Conservation (phyloP, 2,113 vertebrate species). For the Dendropsophus ebraccatus region DNA sequence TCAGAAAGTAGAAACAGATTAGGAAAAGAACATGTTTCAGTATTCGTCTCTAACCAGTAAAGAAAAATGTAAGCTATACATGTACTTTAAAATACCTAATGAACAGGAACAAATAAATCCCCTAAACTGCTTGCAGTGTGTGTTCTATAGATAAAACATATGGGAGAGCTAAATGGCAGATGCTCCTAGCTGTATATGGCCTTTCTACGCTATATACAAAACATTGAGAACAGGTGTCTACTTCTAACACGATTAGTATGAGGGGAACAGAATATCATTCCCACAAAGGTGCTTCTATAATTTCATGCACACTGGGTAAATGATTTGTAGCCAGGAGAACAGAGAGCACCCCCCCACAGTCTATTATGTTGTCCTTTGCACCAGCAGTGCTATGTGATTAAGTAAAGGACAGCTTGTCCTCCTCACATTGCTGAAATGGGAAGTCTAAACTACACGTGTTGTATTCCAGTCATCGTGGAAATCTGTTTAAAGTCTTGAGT, state of each 20-base stretch:
- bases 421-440: slow-evolving; percentile 18
- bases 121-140: not conserved
- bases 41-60: no score
- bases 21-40: no score
- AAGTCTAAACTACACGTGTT: slow-evolving; percentile 16
- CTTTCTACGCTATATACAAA: not conserved
- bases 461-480: slow-evolving; percentile 11
- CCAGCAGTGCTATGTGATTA: slow-evolving; percentile 2
- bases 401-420: slow-evolving; percentile 26
- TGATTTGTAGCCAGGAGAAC: not conserved
- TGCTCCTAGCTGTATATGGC: not conserved
- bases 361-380: slow-evolving; percentile 5
- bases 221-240: not conserved
- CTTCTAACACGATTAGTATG: slow-evolving; percentile 1
- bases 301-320: slow-evolving; percentile 19
- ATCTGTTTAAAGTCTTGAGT: slow-evolving; percentile 33
- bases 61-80: no score
- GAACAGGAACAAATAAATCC: not conserved
- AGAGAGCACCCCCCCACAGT: not conserved
- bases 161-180: not conserved
- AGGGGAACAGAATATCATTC: not conserved
- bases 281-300: slow-evolving; percentile 20
- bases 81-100: no score
- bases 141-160: not conserved
- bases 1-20: no score